phyloP scores from a whole-genome alignment of 2,113 vertebrate species.

The Lepidothrix coronata region DNA sequence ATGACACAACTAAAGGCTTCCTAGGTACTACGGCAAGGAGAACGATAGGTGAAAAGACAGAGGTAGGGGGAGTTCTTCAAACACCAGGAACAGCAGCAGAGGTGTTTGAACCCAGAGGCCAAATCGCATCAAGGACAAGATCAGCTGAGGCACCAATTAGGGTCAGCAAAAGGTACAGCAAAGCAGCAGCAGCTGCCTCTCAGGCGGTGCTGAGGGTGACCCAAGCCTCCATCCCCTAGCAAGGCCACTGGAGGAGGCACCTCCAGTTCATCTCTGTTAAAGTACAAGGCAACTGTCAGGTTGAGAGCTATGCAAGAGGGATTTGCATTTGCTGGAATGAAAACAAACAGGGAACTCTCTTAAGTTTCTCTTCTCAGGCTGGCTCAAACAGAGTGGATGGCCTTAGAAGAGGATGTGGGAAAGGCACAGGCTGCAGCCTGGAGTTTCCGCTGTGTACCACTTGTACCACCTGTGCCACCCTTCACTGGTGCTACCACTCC shows the following conservation, averaged over 20 bases:
- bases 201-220: not conserved
- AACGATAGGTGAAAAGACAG: rapidly evolving
- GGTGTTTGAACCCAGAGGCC: not conserved
- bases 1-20: not conserved
- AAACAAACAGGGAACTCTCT: not conserved
- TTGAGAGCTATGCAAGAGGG: not conserved
- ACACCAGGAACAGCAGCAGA: not conserved
- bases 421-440: not conserved
- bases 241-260: not conserved
- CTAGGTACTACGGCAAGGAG: not conserved
- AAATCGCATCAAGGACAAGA: not conserved
- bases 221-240: not conserved
- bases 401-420: rapidly evolving
- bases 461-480: not conserved
- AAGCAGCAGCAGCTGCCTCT: not conserved
- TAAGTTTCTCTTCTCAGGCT: not conserved
- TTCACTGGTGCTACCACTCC: not conserved
- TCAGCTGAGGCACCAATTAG: not conserved
- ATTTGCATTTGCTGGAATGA: not conserved
- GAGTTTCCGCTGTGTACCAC: not conserved
- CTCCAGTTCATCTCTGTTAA: not conserved
- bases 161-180: not conserved
- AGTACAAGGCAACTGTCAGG: not conserved
- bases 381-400: not conserved
- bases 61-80: not conserved